Evolutionary conservation across 53 echinoderm and acorn worm genomes (phyloP), one percentile per base, ranked within the genome.

Genomic region (Echinometra lucunter): DNA sequence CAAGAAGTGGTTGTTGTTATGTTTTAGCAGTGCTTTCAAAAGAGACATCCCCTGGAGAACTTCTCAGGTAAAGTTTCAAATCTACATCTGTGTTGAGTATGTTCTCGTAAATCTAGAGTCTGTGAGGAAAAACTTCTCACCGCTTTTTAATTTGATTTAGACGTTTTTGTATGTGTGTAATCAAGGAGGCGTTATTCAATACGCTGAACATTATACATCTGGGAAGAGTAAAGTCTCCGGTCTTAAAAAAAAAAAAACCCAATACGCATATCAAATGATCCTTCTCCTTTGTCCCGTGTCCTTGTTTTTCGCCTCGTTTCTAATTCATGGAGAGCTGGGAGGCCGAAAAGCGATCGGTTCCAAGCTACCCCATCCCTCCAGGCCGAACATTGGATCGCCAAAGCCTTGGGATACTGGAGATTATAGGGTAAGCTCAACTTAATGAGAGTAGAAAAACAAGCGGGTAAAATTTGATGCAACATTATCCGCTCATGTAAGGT

Each of bases 401-500:
- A 91, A 28, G 66, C 91, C 91, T 91, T 70, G 91, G 91, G 91
- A 91, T 44, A 12, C 28, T n/a, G 93, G 55, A 78, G 93, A 92
- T 92, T 92, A 92, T 49, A 78, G 57, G 80, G 75, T 78, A 92
- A 78, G 45, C 53, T 74, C 47, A 92, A 74, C 80, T 92, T 92
- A 78, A 74, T 78, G 56, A 78, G 93, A 78, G 55, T 78, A 78
- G 93, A 66, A 92, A 92, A 92, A 92, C 93, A 92, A 92, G 93
- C 93, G 75, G 93, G 89, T 89, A 45, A 78, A 78, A 92, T 92
- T 92, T 32, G 57, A 44, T 78, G 93, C 80, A 92, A 92, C 78
- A 74, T 74, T 92, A 92, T 56, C 80, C 93, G n/a, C 55, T 55
- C 45, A 37, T 53, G 93, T 78, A 92, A 92, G 80, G 40, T 28